Evolutionary conservation across 2,888 invertebrate genomes (phyloP).

Genomic region (Drosophila phalerata): DNA sequence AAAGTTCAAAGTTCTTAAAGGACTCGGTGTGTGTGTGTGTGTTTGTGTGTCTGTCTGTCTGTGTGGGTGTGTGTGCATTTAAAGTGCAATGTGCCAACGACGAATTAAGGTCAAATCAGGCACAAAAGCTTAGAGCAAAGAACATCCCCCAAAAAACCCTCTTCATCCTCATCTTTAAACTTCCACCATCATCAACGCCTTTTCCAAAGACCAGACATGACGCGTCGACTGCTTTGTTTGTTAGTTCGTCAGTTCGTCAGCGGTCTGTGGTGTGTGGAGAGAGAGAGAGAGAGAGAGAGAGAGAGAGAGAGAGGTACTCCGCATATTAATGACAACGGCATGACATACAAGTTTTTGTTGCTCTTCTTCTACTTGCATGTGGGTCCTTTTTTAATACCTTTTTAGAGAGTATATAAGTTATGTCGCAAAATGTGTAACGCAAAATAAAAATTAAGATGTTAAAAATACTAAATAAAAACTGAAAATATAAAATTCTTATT

Average conservation of each 20-base stretch:
- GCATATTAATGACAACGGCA: conserved; percentile 56
- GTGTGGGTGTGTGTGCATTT: conserved; percentile 39
- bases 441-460: too few relatives aligned
- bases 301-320: too few relatives aligned
- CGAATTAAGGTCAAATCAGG: conserved; percentile 78
- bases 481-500: too few relatives aligned
- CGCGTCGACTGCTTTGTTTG: conserved; percentile 26
- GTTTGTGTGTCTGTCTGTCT: conserved; percentile 4
- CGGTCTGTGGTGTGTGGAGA: conserved; percentile 26
- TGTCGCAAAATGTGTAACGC: too few relatives aligned
- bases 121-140: conserved; percentile 53
- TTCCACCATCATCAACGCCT: not conserved
- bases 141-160: not conserved
- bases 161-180: not conserved
- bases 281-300: too few relatives aligned
- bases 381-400: conserved; percentile 42
- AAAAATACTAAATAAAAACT: too few relatives aligned
- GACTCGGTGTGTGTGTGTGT: conserved; percentile 12
- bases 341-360: conserved; percentile 51
- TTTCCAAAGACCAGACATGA: conserved; percentile 16
- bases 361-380: conserved; percentile 29
- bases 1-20: conserved; percentile 60
- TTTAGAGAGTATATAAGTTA: not conserved
- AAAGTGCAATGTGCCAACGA: conserved; percentile 74
- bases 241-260: conserved; percentile 8